Base-by-base conservation (phyloP, 2,113 vertebrate genomes). In the Macrotus californicus region DNA sequence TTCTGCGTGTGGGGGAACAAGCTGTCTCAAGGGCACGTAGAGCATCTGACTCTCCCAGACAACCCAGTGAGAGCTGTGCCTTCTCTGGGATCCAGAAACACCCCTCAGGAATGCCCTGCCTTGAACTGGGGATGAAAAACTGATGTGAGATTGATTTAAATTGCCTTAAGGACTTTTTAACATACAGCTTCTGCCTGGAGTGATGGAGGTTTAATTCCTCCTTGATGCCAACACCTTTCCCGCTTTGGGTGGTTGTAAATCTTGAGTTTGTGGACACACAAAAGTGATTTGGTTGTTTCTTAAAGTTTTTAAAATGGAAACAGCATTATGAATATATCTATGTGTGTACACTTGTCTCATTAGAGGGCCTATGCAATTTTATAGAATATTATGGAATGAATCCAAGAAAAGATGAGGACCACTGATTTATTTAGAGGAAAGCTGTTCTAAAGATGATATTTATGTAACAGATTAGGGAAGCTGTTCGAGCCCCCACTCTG, bases 11-110 rank as follows among this genome's bases (percentile, higher is more conserved):
- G 52, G 48, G 64, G 77, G 41, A 83, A 39, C 81, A 94, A 52
- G 72, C 87, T 93, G 80, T 96, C 94, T 89, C 50, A 80, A 79
- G 69, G 93, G 83, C 69, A 75, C 72, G 46, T 16, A 39, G 79
- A 36, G 43, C 82, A 79, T 92, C 29, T 90, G 69, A 88, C 61
- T 96, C 61, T 61, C 61, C 24, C 50, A 75, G n/a, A 70, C 26
- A 89, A 34, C 43, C 21, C 7, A 54, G 3, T 12, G 36, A 64
- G 14, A 39, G 24, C 34, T 92, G 5, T 54, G 88, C 72, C 43
- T 85, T 76, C 80, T 43, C 11, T n/a, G 16, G 67, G 73, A 14
- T 83, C 36, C 48, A 91, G 70, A 77, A 80, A 64, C 73, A 61
- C 7, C 41, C 3, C 6, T 26, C 22, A 26, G 15, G 34, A 19